Base-by-base conservation (phyloP, 2,888 invertebrate genomes). In the Spisula solida region DNA sequence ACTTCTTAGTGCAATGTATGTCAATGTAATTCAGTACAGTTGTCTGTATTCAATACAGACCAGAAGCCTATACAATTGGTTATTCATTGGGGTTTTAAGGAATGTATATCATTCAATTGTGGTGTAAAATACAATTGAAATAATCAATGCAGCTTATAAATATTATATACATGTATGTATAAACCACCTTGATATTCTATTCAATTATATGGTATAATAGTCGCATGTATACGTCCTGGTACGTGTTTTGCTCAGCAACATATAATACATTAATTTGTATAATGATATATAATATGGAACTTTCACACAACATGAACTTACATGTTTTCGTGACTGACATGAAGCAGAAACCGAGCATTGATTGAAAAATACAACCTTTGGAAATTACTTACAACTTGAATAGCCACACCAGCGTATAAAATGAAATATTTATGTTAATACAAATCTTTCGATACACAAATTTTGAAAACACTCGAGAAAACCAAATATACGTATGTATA, bases 81-180 rank as follows among this genome's bases (percentile, higher is more conserved):
- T 41, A 41, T 8, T 51, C 4, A n/a, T n/a, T n/a, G n/a, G n/a
- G 10, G 14, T 5, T 51, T 51, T 51, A 16, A 51, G 51, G 16
- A 51, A 51, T 16, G 51, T 51, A 51, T n/a, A n/a, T n/a, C n/a
- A 16, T 51, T 51, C 12, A 16, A 16, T 16, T 70, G 25, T 70
- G 31, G 14, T 25, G 70, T 31, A 70, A 31, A 70, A 31, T 29
- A 31, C 70, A 31, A 20, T 31, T 70, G 25, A 31, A 70, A 25
- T 70, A 51, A 51, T 70, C 70, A 70, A 70, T 29, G n/a, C 25
- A 31, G 79, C 34, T 79, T 79, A 34, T 14, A 79, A 0, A 79
- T 14, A 16, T 31, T 31, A 34, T n/a, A 79, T 41, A 29, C n/a
- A 79, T 47, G 79, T 6, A 79, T 31, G 14, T 31, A 79, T 47